Base-by-base conservation (phyloP, 2,113 vertebrate genomes). In the Pluvianellus socialis region DNA sequence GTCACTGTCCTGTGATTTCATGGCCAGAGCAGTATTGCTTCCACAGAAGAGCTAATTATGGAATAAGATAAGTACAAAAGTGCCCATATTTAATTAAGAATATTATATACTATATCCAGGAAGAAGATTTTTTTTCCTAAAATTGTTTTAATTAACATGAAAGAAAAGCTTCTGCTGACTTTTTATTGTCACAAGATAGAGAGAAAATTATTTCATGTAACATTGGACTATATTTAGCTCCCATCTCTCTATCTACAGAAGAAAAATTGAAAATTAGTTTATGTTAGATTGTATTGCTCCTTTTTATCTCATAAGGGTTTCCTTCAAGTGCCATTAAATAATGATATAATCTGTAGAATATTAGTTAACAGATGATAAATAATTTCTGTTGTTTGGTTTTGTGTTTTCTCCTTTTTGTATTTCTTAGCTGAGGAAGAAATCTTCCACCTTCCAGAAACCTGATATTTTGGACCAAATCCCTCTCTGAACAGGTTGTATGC, bases 401-500 rank as follows among this genome's bases (percentile, higher is more conserved):
- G 16, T 44, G 12, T 61, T 82, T 88, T 76, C 40, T 82, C 28
- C 21, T 76, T 79, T 80, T 53, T 67, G 1, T 50, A 45, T 67
- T 71, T 76, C 16, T 75, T 52, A 74, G 24, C 44, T 30, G 17
- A 82, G 6, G 40, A 62, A 56, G 61, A 84, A 92, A 91, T 72
- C 44, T 91, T 84, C 94, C 96, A 98, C 98, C 98, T 98, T 98
- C 97, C 96, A 98, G 96, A 95, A 97, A 97, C 91, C 86, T 93
- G 87, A 85, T 92, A 90, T 92, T 91, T 84, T 91, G 94, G 98
- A 98, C 98, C 98, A 97, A 97, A 98, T 98, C 97, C 97, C 66
- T 80, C 94, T 94, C 95, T 95, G 97, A 96, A 97, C 97, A 94
- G 95, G 91, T 98, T 98, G 98, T 97, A 96, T 8, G 79, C 95